Evolutionary conservation across 2,797 vertebrate genomes (phyloP).

Genomic region (Coregonus suidteri): DNA sequence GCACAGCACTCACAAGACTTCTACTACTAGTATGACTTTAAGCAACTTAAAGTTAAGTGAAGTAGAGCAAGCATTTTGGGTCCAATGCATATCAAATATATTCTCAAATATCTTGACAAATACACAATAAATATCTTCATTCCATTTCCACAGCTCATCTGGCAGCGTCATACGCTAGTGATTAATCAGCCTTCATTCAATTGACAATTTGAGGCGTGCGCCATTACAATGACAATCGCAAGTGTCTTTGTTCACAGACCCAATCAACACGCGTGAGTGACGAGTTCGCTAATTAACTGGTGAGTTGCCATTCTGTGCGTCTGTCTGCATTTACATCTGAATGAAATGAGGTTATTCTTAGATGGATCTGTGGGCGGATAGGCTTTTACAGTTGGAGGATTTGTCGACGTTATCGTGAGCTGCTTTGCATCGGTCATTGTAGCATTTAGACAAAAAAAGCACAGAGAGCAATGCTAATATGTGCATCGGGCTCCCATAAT

Average conservation of each 20-base stretch:
- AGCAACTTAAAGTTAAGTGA: no score
- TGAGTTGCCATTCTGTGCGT: background rate
- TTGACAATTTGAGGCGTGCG: background rate
- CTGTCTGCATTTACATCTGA: slow-evolving; percentile 6
- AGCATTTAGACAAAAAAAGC: no score
- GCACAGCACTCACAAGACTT: no score
- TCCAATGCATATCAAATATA: no score
- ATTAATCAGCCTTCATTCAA: slow-evolving; percentile 1
- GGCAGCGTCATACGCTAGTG: background rate
- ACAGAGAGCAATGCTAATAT: no score
- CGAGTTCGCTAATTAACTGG: background rate
- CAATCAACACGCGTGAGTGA: background rate
- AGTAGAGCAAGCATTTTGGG: no score
- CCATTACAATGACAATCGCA: background rate
- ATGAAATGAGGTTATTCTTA: slow-evolving; percentile 1
- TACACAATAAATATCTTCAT: background rate
- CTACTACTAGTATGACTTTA: no score
- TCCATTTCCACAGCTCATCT: background rate
- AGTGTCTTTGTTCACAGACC: background rate
- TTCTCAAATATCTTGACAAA: no score
- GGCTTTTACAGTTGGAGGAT: background rate
- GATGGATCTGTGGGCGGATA: background rate
- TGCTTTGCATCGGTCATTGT: background rate
- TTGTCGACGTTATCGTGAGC: background rate
- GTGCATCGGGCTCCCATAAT: no score